Conservation (phyloP, 2,113 vertebrate species). For the Psittacula cyanocephala region DNA sequence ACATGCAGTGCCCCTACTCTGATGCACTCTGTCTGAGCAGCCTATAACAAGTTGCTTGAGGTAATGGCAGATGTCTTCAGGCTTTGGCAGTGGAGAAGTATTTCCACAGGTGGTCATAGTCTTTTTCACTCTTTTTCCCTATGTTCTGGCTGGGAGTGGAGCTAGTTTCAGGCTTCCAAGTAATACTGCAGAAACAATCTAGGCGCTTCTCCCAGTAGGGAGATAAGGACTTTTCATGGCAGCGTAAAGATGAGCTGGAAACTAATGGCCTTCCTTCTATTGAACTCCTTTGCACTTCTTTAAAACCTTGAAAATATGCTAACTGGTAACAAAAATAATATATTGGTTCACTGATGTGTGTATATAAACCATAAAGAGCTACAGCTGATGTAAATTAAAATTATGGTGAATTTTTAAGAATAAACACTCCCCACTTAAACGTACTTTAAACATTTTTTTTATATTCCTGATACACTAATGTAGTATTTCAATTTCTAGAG, state of each 20-base stretch:
- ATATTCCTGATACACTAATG: background rate
- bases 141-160: background rate
- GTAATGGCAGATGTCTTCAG: background rate
- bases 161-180: background rate
- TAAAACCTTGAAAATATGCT: background rate
- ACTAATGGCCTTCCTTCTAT: background rate
- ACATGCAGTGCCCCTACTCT: background rate
- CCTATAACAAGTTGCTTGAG: background rate
- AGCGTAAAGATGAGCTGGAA: background rate
- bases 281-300: background rate
- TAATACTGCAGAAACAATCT: background rate
- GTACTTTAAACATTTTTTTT: background rate
- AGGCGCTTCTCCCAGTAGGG: background rate
- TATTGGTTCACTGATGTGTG: background rate
- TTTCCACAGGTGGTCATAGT: accelerated
- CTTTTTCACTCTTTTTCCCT: background rate
- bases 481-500: background rate
- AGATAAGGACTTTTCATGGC: background rate
- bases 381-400: background rate
- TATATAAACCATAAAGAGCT: background rate
- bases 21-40: background rate
- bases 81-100: background rate
- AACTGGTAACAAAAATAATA: background rate
- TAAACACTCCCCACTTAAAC: background rate
- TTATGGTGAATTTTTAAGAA: background rate